A percentile compares a stretch with the other conserved stretches of the same genome.
Conservation (phyloP, 2,797 vertebrate species). For the Melopsittacus undulatus region DNA sequence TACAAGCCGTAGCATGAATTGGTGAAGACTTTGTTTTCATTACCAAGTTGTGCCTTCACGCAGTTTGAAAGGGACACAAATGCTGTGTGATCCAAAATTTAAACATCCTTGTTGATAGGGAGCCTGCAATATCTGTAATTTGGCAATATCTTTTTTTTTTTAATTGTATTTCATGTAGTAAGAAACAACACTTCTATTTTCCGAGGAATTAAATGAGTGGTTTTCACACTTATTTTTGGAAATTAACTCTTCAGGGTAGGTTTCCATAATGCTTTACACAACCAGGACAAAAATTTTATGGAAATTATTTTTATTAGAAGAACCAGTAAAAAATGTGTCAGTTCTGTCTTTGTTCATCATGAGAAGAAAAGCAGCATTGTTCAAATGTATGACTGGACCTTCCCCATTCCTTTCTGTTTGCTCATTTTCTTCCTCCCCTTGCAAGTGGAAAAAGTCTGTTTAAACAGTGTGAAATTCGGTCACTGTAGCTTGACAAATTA, state of each 20-base stretch:
- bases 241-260: neutral
- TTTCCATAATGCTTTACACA: neutral
- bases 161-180: neutral
- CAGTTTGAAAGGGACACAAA: neutral
- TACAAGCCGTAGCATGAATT: neutral
- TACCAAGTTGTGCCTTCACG: neutral
- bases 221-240: neutral
- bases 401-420: slow-evolving; percentile 74
- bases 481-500: slow-evolving; percentile 66
- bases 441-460: slow-evolving; percentile 66
- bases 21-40: neutral
- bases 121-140: neutral
- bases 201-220: neutral
- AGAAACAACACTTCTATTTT: neutral
- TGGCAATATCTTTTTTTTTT: neutral
- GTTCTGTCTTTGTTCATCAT: slow-evolving; percentile 54
- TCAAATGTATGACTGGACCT: slow-evolving; percentile 40
- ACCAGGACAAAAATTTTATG: slow-evolving; percentile 1
- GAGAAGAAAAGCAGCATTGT: slow-evolving; percentile 71
- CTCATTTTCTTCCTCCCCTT: slow-evolving; percentile 64
- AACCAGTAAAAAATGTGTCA: slow-evolving; percentile 16
- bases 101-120: neutral
- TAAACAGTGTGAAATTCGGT: slow-evolving; percentile 68
- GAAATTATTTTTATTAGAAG: slow-evolving; percentile 35
- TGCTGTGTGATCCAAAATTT: neutral